These are phyloP conservation scores for Hetaerina titia DNA, from an alignment of 2,888 invertebrate genomes.

Conservation along the genomic window DNA sequence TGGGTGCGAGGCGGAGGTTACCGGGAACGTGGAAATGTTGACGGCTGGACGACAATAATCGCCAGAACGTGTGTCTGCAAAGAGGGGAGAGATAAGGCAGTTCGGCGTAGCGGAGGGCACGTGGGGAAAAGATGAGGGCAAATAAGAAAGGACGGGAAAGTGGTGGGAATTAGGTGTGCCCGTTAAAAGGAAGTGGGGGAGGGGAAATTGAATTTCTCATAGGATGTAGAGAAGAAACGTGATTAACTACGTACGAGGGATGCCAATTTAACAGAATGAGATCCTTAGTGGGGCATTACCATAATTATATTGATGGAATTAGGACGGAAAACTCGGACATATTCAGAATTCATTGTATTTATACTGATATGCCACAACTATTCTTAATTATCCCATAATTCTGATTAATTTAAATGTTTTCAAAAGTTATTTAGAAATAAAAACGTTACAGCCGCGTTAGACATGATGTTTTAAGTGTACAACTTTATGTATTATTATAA, in stretches of 20 bases:
- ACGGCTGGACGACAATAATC: neutral
- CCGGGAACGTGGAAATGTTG: neutral
- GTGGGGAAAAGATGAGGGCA: neutral
- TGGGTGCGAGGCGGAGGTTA: too few species aligned
- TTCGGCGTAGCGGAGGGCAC: neutral
- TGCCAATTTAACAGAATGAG: neutral
- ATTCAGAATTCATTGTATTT: too few species aligned
- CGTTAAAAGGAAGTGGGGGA: neutral
- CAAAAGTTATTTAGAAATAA: too few species aligned
- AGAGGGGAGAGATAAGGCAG: neutral
- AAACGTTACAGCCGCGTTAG: too few species aligned
- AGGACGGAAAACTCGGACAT: too few species aligned
- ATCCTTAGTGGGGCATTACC: neutral
- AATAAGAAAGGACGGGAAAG: neutral
- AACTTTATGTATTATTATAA: too few species aligned
- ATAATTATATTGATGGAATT: too few species aligned
- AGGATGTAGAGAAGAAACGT: neutral
- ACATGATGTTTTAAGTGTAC: too few species aligned
- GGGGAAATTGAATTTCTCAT: neutral
- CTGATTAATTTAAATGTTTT: too few species aligned
- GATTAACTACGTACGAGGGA: neutral
- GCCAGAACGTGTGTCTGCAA: neutral
- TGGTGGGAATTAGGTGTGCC: too few species aligned
- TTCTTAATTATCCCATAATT: too few species aligned
- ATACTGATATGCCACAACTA: too few species aligned